A percentile compares a stretch with the other conserved stretches of the same genome.
Conservation (phyloP, 1,140 invertebrate species). For the Ceratoteleas bidentatus region DNA sequence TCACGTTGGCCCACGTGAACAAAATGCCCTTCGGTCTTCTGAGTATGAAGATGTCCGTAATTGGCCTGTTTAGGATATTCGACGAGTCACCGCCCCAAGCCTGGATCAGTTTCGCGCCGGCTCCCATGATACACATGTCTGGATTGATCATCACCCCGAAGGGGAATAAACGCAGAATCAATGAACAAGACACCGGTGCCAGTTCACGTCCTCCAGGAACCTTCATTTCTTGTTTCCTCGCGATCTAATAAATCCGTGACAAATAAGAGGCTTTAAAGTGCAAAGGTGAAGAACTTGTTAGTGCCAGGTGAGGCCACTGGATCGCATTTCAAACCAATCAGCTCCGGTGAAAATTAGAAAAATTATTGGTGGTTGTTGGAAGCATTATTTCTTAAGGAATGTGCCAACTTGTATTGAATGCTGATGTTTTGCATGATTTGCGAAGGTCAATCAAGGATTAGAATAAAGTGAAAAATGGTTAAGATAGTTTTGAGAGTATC, state of each 20-base stretch:
- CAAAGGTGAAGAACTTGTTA: too few relatives aligned
- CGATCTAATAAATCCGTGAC: slow-evolving; percentile 75
- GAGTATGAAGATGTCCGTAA: slow-evolving; percentile 86
- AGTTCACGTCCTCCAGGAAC: slow-evolving; percentile 82
- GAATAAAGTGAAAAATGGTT: too few relatives aligned
- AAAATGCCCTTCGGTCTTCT: slow-evolving; percentile 87
- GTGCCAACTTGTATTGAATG: too few relatives aligned
- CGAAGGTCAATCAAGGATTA: too few relatives aligned
- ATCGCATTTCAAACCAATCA: too few relatives aligned
- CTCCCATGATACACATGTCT: slow-evolving; percentile 84
- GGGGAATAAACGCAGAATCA: slow-evolving; percentile 89
- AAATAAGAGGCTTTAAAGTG: too few relatives aligned
- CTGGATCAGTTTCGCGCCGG: slow-evolving; percentile 87
- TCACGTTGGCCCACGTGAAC: slow-evolving; percentile 88
- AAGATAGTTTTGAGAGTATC: too few relatives aligned
- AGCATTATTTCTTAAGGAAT: too few relatives aligned
- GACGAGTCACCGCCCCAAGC: slow-evolving; percentile 85
- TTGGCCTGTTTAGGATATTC: slow-evolving; percentile 84
- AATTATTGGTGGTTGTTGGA: too few relatives aligned
- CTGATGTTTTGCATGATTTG: too few relatives aligned
- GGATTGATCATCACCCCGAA: slow-evolving; percentile 86
- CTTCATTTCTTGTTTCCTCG: slow-evolving; percentile 77
- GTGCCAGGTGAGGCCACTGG: too few relatives aligned
- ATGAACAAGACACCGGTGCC: slow-evolving; percentile 84
- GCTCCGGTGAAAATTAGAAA: too few relatives aligned